Percentiles rank a stretch among this genome's conserved stretches.
These are phyloP conservation scores for Ctena decussata DNA, from an alignment of 2,888 invertebrate species.

Conservation along the genomic window DNA sequence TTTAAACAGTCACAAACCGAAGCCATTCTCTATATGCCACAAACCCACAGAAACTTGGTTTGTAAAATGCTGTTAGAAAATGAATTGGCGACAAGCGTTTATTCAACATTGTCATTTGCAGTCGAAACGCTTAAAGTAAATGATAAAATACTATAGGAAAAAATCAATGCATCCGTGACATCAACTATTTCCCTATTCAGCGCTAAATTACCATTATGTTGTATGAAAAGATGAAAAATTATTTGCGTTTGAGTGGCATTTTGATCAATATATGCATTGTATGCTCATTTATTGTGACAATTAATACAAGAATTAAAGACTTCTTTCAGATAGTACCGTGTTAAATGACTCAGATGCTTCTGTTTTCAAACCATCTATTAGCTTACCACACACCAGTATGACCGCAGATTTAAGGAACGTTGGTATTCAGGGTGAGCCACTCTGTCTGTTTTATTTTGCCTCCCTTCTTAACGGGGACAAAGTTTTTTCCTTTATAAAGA, in stretches of 20 bases:
- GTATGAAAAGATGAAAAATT: conserved; percentile 36
- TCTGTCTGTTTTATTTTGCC: too few relatives aligned
- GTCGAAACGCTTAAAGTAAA: conserved; percentile 11
- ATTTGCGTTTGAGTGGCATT: conserved; percentile 34
- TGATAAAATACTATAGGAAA: conserved; percentile 32
- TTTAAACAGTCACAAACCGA: neutral
- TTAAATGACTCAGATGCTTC: neutral
- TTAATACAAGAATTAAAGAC: conserved; percentile 55
- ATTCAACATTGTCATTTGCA: conserved; percentile 10
- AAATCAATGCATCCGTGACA: conserved; percentile 44
- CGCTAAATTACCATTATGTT: conserved; percentile 46
- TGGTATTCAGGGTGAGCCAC: too few relatives aligned
- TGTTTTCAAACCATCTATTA: neutral
- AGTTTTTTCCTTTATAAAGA: too few relatives aligned
- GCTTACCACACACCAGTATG: too few relatives aligned
- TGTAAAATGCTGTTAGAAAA: neutral
- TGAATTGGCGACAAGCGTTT: conserved; percentile 14
- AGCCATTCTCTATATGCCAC: neutral
- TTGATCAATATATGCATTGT: conserved; percentile 38
- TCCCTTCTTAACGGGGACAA: too few relatives aligned
- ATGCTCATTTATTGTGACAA: conserved; percentile 65
- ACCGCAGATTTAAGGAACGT: too few relatives aligned
- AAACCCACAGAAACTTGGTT: neutral
- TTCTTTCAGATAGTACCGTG: neutral
- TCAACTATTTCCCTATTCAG: conserved; percentile 42